Evolutionary conservation across 2,113 vertebrate species (phyloP).

Genomic region (Cathartes aura): DNA sequence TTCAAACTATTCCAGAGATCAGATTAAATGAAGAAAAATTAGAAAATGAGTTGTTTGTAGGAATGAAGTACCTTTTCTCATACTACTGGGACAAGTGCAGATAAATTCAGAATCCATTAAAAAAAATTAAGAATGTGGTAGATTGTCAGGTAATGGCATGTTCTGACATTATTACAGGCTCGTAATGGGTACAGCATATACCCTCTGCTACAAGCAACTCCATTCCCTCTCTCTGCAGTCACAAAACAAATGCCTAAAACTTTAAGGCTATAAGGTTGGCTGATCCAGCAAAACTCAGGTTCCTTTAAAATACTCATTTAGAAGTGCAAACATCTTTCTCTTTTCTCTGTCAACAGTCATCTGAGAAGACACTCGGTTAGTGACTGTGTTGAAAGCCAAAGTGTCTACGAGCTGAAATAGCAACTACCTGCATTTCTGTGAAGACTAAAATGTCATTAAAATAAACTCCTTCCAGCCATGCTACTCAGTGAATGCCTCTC

Average conservation of each 20-base stretch:
- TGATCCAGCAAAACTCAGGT: not conserved
- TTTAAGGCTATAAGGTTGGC: not conserved
- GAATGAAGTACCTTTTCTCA: not conserved
- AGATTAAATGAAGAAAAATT: not conserved
- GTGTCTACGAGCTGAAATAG: not conserved
- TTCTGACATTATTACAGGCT: not conserved
- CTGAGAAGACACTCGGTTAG: not conserved
- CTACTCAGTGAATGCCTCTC: not conserved
- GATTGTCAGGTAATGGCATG: not conserved
- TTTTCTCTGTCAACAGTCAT: not conserved
- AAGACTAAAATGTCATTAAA: not conserved
- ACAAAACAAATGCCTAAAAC: not conserved
- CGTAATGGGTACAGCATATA: not conserved
- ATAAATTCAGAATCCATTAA: not conserved
- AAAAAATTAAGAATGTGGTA: not conserved
- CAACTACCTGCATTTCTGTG: not conserved
- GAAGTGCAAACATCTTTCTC: not conserved
- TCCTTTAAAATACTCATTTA: not conserved
- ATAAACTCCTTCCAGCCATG: not conserved
- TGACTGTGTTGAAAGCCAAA: not conserved
- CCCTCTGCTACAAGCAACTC: accelerated
- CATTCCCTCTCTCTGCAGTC: not conserved
- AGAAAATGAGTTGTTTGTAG: not conserved
- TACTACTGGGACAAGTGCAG: not conserved
- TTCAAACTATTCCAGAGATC: not conserved